Evolutionary conservation across 2,113 vertebrate genomes (phyloP).

Genomic region (Atractosteus spatula): DNA sequence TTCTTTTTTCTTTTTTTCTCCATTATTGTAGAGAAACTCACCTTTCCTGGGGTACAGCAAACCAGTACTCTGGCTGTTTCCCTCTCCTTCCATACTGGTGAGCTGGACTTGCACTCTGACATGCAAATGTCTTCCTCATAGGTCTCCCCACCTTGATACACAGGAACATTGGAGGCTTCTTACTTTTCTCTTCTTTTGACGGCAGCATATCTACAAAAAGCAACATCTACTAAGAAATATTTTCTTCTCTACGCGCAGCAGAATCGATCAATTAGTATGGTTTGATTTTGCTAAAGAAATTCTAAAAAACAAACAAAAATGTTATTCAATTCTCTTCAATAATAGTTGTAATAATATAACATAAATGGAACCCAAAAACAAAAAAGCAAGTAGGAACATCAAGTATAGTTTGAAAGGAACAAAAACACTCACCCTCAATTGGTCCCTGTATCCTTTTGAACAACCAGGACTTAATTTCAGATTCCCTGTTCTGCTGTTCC

Average conservation of each 20-base stretch:
- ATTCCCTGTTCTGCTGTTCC: constrained; percentile 72
- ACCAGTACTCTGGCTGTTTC: constrained; percentile 95
- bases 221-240: background rate
- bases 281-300: too few relatives aligned
- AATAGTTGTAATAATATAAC: too few relatives aligned
- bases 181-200: constrained; percentile 92
- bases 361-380: background rate
- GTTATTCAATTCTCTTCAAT: too few relatives aligned
- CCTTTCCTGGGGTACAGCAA: constrained; percentile 96
- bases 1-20: too few relatives aligned
- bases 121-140: constrained; percentile 93
- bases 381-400: constrained; percentile 17
- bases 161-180: constrained; percentile 95
- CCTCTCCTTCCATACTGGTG: constrained; percentile 70
- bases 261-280: too few relatives aligned
- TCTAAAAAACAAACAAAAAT: too few relatives aligned
- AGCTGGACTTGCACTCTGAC: constrained; percentile 68
- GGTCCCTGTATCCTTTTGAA: constrained; percentile 90
- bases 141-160: constrained; percentile 97
- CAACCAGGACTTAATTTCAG: constrained; percentile 84
- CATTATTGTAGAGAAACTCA: constrained; percentile 31
- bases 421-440: constrained; percentile 80
- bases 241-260: too few relatives aligned
- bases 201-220: constrained; percentile 85
- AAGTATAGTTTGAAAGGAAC: background rate